Evolutionary conservation across 1,140 invertebrate genomes (phyloP).

Genomic region (Drosophila subobscura): DNA sequence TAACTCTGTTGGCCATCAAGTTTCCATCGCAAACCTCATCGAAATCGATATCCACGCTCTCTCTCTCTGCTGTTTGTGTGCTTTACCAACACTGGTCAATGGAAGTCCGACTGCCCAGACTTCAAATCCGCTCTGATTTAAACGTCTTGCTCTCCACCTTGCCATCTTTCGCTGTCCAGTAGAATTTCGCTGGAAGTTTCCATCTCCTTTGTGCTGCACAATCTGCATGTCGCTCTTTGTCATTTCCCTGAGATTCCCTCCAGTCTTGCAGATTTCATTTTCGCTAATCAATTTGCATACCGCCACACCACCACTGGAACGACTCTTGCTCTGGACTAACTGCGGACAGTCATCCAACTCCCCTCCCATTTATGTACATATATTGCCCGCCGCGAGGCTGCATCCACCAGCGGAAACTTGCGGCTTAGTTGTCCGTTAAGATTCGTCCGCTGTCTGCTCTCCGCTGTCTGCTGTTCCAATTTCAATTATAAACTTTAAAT

Average conservation of each 20-base stretch:
- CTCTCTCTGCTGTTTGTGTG: too few relatives aligned
- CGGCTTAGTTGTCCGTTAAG: constrained; percentile 26
- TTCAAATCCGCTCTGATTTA: too few relatives aligned
- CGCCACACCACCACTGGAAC: not conserved
- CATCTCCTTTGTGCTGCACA: constrained; percentile 2
- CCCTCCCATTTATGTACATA: not conserved
- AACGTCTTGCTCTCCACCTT: too few relatives aligned
- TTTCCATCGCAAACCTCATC: constrained; percentile 27
- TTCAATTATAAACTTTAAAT: constrained; percentile 80
- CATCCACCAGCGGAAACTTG: not conserved
- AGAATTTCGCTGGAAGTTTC: not conserved
- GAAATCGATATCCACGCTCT: constrained; percentile 15
- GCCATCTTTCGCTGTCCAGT: too few relatives aligned
- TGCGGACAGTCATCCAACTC: constrained; percentile 7
- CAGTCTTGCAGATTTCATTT: constrained; percentile 22
- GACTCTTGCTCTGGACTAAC: not conserved
- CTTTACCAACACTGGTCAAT: too few relatives aligned
- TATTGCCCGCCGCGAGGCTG: too few relatives aligned
- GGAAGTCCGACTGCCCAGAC: too few relatives aligned
- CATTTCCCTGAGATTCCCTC: not conserved
- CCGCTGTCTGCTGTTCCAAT: constrained; percentile 58
- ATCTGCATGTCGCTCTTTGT: not conserved
- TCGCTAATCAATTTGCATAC: constrained; percentile 50
- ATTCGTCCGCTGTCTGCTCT: constrained; percentile 22
- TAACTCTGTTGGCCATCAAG: constrained; percentile 34